Conservation (phyloP, 1,140 invertebrate genomes). For the Teleogryllus occipitalis region DNA sequence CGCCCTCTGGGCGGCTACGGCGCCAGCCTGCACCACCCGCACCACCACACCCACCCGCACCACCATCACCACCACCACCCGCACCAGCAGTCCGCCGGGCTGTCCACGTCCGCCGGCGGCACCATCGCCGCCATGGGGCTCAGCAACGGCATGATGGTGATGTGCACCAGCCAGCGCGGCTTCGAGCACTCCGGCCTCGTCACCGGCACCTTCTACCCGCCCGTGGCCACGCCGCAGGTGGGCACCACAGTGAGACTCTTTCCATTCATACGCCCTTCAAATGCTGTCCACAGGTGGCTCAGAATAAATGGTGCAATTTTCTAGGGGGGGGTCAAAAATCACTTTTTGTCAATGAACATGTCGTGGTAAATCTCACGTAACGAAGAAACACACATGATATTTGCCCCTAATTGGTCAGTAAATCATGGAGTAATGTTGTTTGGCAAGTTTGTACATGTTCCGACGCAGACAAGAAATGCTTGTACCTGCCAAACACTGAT, state of each 20-base stretch:
- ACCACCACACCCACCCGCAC: constrained; percentile 20
- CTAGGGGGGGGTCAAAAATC: no score
- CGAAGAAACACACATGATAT: no score
- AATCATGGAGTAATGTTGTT: no score
- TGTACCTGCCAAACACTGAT: no score
- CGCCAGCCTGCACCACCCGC: constrained; percentile 6
- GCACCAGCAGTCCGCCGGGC: constrained; percentile 26
- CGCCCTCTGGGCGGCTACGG: neutral
- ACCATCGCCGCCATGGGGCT: constrained; percentile 68
- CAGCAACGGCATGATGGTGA: constrained; percentile 78
- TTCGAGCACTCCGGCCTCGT: constrained; percentile 33
- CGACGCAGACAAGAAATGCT: no score
- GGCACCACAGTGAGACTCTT: constrained; percentile 26
- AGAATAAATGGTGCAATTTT: no score
- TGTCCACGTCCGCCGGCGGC: neutral
- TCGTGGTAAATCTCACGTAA: no score
- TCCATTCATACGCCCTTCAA: no score
- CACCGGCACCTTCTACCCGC: constrained; percentile 72
- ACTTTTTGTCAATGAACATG: no score
- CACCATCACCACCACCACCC: constrained; percentile 22
- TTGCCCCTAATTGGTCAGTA: no score
- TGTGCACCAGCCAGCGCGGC: constrained; percentile 44
- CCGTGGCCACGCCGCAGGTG: constrained; percentile 68
- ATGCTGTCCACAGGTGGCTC: no score
- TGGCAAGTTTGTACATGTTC: no score